phyloP scores from a whole-genome alignment of 1,140 invertebrate genomes.

The Harpegnathos saltator region DNA sequence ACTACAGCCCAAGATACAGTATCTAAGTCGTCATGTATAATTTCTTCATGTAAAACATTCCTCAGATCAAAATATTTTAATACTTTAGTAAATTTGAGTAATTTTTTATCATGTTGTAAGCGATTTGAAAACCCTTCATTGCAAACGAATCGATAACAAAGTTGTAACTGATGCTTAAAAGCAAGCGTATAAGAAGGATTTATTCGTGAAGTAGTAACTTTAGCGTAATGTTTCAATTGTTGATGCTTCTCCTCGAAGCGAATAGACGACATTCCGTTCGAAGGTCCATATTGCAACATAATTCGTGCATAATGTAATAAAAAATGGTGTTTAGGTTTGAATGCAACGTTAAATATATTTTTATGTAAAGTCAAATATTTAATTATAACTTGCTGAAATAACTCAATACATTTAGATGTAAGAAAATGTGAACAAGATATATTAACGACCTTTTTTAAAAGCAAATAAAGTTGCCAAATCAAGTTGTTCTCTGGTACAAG shows the following conservation, averaged over 20 bases:
- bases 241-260: too few species aligned
- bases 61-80: constrained; percentile 3
- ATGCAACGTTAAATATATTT: constrained; percentile 24
- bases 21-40: constrained; percentile 11
- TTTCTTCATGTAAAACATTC: constrained; percentile 16
- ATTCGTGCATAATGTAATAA: constrained; percentile 13
- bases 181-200: constrained; percentile 18
- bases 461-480: background rate
- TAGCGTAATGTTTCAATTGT: constrained; percentile 27
- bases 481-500: background rate
- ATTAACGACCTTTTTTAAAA: constrained; percentile 3
- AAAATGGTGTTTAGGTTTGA: constrained; percentile 29
- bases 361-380: constrained; percentile 29
- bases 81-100: constrained; percentile 8
- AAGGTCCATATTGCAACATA: constrained; percentile 8
- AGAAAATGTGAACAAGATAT: constrained; percentile 9
- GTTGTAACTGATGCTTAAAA: constrained; percentile 17
- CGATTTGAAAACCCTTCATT: background rate
- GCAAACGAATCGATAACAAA: constrained; percentile 28
- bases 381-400: background rate
- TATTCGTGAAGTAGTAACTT: constrained; percentile 10
- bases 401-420: background rate
- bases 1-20: constrained; percentile 24
- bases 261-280: constrained; percentile 27
- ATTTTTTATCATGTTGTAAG: constrained; percentile 1